Conservation (phyloP, 1,140 invertebrate genomes). For the Pectinophora gossypiella region DNA sequence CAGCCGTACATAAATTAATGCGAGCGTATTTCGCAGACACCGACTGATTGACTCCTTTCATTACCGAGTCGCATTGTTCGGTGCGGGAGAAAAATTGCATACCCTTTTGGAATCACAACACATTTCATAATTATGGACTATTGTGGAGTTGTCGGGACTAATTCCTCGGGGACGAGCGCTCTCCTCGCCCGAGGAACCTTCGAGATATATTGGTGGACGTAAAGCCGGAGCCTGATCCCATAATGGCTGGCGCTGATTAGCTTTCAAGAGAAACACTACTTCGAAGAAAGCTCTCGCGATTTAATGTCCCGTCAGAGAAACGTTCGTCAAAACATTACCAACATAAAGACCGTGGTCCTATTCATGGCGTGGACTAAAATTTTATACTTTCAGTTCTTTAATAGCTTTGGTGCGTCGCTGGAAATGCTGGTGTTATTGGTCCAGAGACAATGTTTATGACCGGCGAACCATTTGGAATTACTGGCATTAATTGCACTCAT, state of each 20-base stretch:
- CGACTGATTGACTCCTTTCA: slow-evolving; percentile 73
- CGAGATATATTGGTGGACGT: slow-evolving; percentile 56
- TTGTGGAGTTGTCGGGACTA: slow-evolving; percentile 65
- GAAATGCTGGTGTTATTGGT: no score
- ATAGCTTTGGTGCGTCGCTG: no score
- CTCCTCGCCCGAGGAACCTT: slow-evolving; percentile 40
- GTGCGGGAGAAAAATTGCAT: slow-evolving; percentile 59
- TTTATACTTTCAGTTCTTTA: no score
- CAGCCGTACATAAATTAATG: slow-evolving; percentile 59
- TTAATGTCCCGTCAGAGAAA: slow-evolving; percentile 46
- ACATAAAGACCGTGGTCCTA: no score
- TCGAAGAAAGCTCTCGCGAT: slow-evolving; percentile 53
- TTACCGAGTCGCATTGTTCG: slow-evolving; percentile 66
- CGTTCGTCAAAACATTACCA: no score
- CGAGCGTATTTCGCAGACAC: slow-evolving; percentile 57
- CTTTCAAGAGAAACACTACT: slow-evolving; percentile 65
- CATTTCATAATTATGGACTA: slow-evolving; percentile 75
- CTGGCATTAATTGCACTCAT: slow-evolving; percentile 52
- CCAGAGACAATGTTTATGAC: no score
- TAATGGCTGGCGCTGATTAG: slow-evolving; percentile 64
- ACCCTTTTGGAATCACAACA: slow-evolving; percentile 64
- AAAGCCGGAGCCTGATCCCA: slow-evolving; percentile 40
- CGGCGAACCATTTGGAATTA: slow-evolving; percentile 16
- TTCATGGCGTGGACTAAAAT: no score
- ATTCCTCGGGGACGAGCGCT: slow-evolving; percentile 48